phyloP scores from a whole-genome alignment of 2,888 invertebrate genomes.

The Phortica magna region DNA sequence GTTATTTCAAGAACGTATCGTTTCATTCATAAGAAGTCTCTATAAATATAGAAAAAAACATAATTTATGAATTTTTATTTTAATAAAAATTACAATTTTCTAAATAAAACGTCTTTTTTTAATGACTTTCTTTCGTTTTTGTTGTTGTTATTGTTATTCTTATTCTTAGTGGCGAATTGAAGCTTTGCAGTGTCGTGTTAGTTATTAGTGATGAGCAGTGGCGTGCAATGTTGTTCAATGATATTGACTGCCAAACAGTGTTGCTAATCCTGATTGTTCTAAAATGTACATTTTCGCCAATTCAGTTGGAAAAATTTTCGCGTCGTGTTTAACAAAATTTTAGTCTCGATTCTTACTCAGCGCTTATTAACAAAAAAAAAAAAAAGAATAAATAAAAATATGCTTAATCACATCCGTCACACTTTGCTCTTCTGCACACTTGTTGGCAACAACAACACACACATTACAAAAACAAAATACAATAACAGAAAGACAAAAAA shows the following conservation, averaged over 20 bases:
- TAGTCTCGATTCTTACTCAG: background rate
- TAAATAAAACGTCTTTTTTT: background rate
- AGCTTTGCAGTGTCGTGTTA: too few relatives aligned
- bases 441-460: background rate
- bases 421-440: background rate
- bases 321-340: background rate
- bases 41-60: background rate
- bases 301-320: background rate
- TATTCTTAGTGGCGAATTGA: too few relatives aligned
- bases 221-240: too few relatives aligned
- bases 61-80: conserved; percentile 19
- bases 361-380: background rate
- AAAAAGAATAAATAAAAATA: background rate
- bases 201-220: too few relatives aligned
- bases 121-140: background rate
- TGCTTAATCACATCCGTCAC: conserved; percentile 30
- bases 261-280: too few relatives aligned
- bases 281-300: too few relatives aligned
- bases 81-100: conserved; percentile 30
- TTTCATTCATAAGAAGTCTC: too few relatives aligned
- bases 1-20: too few relatives aligned
- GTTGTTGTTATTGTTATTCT: background rate
- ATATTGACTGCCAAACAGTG: too few relatives aligned
- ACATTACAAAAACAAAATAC: too few relatives aligned
- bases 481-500: too few relatives aligned